Percentiles rank a stretch among this genome's conserved stretches.
Conservation (phyloP, 2,888 invertebrate species). For the Trypoxylon attenuatum region DNA sequence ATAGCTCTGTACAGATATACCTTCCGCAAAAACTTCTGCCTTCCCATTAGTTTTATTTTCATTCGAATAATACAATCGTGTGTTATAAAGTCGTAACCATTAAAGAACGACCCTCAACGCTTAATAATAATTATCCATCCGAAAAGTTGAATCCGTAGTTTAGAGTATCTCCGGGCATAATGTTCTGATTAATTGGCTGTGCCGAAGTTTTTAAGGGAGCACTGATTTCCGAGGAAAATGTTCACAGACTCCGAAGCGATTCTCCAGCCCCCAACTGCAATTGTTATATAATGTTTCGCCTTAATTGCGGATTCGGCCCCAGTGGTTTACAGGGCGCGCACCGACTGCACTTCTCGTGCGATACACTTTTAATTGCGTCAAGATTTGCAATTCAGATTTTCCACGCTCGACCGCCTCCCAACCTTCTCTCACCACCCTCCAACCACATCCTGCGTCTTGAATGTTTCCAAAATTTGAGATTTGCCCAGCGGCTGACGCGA, state of each 20-base stretch:
- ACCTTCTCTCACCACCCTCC: too few relatives aligned
- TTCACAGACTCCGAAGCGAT: conserved; percentile 6
- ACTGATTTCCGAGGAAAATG: conserved; percentile 46
- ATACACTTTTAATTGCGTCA: conserved; percentile 66
- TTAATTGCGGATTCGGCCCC: conserved; percentile 62
- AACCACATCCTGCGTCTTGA: conserved; percentile 38
- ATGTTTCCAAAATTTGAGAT: conserved; percentile 47
- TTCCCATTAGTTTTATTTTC: too few relatives aligned
- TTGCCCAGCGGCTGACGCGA: conserved; percentile 39
- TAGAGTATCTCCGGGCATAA: not conserved
- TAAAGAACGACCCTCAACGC: too few relatives aligned
- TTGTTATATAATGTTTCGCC: conserved; percentile 63
- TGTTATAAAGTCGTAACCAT: too few relatives aligned
- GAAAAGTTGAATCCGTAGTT: too few relatives aligned
- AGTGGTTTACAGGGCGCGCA: conserved; percentile 29
- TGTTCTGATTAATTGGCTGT: conserved; percentile 42
- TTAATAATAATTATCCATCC: too few relatives aligned
- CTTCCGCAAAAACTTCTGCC: too few relatives aligned
- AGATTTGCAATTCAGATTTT: conserved; percentile 65
- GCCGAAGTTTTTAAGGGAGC: conserved; percentile 41
- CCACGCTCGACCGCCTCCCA: conserved; percentile 29
- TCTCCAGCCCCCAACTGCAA: conserved; percentile 33
- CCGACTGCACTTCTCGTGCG: conserved; percentile 37
- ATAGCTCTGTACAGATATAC: too few relatives aligned
- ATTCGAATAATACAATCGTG: too few relatives aligned